Evolutionary conservation across 2,113 vertebrate genomes (phyloP).

Genomic region (Tympanuchus pallidicinctus): DNA sequence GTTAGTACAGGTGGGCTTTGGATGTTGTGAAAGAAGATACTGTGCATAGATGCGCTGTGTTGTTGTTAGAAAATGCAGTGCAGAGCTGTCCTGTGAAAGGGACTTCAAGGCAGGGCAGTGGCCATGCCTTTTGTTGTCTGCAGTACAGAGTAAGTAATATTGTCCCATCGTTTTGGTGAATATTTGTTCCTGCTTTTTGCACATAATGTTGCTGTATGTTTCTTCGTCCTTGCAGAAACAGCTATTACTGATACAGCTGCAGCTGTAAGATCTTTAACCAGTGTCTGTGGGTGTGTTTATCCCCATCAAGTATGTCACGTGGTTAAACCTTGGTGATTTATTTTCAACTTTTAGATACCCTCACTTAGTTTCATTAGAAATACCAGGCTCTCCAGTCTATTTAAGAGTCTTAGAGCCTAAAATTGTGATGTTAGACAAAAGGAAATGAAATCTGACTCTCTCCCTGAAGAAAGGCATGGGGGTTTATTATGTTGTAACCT

Average conservation of each 20-base stretch:
- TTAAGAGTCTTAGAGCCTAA: not conserved
- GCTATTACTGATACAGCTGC: not conserved
- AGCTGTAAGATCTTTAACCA: not conserved
- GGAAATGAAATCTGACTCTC: not conserved
- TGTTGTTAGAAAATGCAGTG: not conserved
- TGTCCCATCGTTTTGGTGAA: accelerated
- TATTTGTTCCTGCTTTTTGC: not conserved
- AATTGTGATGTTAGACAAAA: not conserved
- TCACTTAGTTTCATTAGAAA: not conserved
- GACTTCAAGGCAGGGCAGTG: not conserved
- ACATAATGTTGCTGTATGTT: no score
- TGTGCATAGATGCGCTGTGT: not conserved
- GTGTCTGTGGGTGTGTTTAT: not conserved
- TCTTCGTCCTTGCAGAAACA: not conserved
- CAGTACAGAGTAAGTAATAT: not conserved
- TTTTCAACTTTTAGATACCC: not conserved
- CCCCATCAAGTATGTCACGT: not conserved
- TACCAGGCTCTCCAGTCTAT: not conserved
- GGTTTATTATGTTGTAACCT: not conserved
- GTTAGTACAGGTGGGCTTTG: not conserved
- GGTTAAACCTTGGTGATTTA: not conserved
- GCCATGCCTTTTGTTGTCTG: not conserved
- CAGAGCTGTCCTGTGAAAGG: not conserved
- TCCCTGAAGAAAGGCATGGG: not conserved
- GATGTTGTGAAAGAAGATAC: not conserved